Conservation (phyloP, 2,113 vertebrate genomes). For the Dicentrarchus labrax region DNA sequence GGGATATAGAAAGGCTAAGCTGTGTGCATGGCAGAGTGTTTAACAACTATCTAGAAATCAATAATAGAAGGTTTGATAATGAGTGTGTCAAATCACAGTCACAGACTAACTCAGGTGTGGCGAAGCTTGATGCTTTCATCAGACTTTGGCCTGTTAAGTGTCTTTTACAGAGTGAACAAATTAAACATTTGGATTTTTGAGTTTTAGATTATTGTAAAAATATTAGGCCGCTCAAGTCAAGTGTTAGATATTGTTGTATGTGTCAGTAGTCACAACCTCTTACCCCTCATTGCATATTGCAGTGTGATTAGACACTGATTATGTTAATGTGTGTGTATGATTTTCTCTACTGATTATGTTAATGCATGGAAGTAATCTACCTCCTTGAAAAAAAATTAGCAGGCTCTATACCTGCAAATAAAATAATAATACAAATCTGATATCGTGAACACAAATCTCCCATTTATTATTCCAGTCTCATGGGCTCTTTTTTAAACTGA, state of each 20-base stretch:
- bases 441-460: conserved; percentile 35
- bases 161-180: not conserved
- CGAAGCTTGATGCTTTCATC: conserved; percentile 22
- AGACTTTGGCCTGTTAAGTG: conserved; percentile 10
- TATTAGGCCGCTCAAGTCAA: not conserved
- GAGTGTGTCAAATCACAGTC: conserved; percentile 64
- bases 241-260: conserved; percentile 3
- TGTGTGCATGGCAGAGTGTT: conserved; percentile 69
- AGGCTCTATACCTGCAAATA: conserved; percentile 23
- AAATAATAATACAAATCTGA: conserved; percentile 45
- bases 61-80: conserved; percentile 73
- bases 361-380: conserved; percentile 37
- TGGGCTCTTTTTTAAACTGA: conserved; percentile 39
- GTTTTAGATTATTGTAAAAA: not conserved
- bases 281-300: conserved; percentile 1
- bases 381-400: conserved; percentile 6
- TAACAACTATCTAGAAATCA: conserved; percentile 75
- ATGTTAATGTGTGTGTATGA: conserved; percentile 29
- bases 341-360: conserved; percentile 45
- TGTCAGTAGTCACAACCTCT: conserved; percentile 11
- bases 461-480: conserved; percentile 46
- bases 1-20: conserved; percentile 76
- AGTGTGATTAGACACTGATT: conserved; percentile 36
- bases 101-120: conserved; percentile 34
- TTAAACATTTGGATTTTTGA: conserved; percentile 15